Conservation (phyloP, 2,113 vertebrate species). For the Mirounga angustirostris region DNA sequence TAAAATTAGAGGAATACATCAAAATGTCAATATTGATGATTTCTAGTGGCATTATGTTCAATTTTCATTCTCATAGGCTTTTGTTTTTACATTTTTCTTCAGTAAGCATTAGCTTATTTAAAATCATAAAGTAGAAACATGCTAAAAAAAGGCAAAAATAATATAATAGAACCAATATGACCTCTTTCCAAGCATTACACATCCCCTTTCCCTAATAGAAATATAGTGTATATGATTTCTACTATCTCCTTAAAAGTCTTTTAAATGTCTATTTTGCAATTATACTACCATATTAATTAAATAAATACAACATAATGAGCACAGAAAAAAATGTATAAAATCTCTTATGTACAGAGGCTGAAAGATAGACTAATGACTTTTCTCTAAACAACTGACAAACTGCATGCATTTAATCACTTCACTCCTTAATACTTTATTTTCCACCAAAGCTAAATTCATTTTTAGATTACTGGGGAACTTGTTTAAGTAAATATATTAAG, state of each 20-base stretch:
- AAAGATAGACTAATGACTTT: neutral
- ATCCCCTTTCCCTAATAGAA: neutral
- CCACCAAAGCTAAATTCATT: neutral
- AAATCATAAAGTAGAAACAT: slow-evolving; percentile 14
- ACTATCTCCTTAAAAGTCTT: neutral
- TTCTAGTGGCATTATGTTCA: neutral
- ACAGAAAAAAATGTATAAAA: neutral
- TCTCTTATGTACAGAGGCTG: neutral
- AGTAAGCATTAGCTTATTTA: neutral
- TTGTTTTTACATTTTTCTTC: neutral
- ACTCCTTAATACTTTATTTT: neutral
- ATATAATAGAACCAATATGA: neutral
- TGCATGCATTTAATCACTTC: neutral
- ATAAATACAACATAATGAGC: slow-evolving; percentile 17
- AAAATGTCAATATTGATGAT: neutral
- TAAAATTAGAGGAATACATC: neutral
- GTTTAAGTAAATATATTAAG: neutral
- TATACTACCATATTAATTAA: neutral
- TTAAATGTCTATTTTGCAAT: neutral
- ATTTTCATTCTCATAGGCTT: neutral
- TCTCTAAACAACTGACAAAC: neutral
- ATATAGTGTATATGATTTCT: neutral
- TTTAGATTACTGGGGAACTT: slow-evolving; percentile 24
- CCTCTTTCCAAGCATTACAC: neutral
- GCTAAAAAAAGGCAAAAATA: neutral